These are phyloP conservation scores for Calyptomena viridis DNA, from an alignment of 2,113 vertebrate genomes.

Conservation along the genomic window DNA sequence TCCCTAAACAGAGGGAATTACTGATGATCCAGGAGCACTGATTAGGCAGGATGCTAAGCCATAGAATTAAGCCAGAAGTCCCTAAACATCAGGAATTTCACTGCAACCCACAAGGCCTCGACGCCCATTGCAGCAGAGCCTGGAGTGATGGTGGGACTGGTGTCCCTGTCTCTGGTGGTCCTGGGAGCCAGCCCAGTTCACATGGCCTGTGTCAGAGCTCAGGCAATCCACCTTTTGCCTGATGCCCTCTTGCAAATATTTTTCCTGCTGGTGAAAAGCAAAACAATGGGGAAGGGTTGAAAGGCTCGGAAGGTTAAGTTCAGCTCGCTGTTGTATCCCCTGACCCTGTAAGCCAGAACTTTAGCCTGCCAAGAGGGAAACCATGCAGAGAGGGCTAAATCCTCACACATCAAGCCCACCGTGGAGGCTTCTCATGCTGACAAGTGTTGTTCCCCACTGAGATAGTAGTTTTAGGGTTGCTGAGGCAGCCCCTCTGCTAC, in stretches of 20 bases:
- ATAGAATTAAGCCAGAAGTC: neutral
- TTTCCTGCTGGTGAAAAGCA: neutral
- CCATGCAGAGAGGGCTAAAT: neutral
- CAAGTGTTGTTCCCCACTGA: neutral
- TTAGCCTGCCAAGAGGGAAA: neutral
- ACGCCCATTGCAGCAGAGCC: neutral
- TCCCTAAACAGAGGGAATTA: neutral
- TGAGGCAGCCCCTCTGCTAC: neutral
- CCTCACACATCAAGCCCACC: neutral
- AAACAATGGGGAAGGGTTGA: neutral
- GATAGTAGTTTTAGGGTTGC: neutral
- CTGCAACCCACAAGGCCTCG: rapidly evolving
- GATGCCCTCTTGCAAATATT: neutral
- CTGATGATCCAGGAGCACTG: neutral
- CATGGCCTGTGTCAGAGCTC: neutral
- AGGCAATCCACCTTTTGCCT: neutral
- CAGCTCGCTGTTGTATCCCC: neutral
- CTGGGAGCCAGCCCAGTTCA: neutral
- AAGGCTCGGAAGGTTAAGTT: neutral
- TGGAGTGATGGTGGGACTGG: rapidly evolving
- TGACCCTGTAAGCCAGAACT: neutral
- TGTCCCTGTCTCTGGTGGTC: neutral
- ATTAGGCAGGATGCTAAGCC: neutral
- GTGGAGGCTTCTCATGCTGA: neutral
- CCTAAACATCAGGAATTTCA: neutral